Evolutionary conservation across 1,140 invertebrate species (phyloP).

Genomic region (Camponotus vicinus): DNA sequence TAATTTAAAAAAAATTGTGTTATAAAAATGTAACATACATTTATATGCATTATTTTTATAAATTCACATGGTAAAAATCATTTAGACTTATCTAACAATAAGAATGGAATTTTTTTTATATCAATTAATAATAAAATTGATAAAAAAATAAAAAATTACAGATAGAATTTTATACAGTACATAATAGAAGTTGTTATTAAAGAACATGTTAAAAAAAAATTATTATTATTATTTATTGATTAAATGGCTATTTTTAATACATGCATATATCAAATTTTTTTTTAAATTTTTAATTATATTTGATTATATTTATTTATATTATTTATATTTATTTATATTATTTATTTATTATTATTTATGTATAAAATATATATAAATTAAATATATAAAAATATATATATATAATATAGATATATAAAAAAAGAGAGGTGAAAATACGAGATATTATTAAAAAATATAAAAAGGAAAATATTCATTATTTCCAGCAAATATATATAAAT

Average conservation of each 20-base stretch:
- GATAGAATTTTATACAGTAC: not conserved
- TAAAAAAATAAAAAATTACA: constrained; percentile 8
- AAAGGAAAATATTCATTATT: not conserved
- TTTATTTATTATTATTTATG: too few species aligned
- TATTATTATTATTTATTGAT: not conserved
- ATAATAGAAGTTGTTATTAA: not conserved
- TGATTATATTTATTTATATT: not conserved
- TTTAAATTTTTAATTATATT: not conserved
- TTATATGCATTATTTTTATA: not conserved
- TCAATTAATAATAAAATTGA: not conserved
- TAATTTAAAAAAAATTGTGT: not conserved
- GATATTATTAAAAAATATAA: constrained; percentile 1
- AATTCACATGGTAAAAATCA: not conserved
- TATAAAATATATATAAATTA: too few species aligned
- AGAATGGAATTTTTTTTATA: constrained; percentile 6
- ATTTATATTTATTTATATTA: not conserved
- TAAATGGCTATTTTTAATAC: not conserved
- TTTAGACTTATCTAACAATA: not conserved
- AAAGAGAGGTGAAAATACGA: not conserved
- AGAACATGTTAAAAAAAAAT: not conserved
- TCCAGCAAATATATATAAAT: not conserved
- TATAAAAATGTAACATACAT: not conserved
- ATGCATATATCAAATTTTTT: not conserved
- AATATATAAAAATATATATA: too few species aligned
- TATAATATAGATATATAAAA: not conserved